Base-by-base conservation (phyloP, 2,113 vertebrate genomes). In the Chunga burmeisteri region DNA sequence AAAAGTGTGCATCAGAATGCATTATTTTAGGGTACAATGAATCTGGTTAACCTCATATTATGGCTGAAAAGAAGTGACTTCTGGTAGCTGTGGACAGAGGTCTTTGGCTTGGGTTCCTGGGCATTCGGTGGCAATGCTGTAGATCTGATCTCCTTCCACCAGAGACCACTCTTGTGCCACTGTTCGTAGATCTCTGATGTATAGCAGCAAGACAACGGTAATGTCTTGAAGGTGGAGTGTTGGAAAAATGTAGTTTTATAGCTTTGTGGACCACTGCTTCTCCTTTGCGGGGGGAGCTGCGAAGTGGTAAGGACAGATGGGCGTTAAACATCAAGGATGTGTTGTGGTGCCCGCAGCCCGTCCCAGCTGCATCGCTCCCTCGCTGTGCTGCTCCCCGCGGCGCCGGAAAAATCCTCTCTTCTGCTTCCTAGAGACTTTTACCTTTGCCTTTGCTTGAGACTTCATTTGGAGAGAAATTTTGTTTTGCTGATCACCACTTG, bases 141-240 rank as follows among this genome's bases (percentile, higher is more conserved):
- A 86, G 36, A 19, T 95, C 59, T 71, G 11, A 9, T 12, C 52
- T 11, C 23, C 66, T 87, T 93, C 98, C 98, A 98, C 81, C 96
- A 98, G 98, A 97, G 98, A 93, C 94, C 98, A 95, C 97, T 97
- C 81, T 97, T 95, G 98, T 88, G 93, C 94, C 70, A 22, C 52
- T 29, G 10, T 66, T 62, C 7, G 36, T n/a, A 68, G 53, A 1
- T 22, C 1, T 2, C 78, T 5, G 21, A 9, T 38, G 55, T 15
- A 0, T 1, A 30, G 81, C 36, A 13, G 50, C 30, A 13, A 25
- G 42, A 1, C 13, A 16, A 8, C 10, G 7, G 7, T 2, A 11
- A 3, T 1, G 5, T 4, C 10, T 56, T 19, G 73, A 3, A 30
- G 90, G 63, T 3, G 47, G 21, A 40, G 61, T 2, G 18, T 23